Evolutionary conservation across 2,888 invertebrate genomes (phyloP).

Genomic region (Idaea biselata): DNA sequence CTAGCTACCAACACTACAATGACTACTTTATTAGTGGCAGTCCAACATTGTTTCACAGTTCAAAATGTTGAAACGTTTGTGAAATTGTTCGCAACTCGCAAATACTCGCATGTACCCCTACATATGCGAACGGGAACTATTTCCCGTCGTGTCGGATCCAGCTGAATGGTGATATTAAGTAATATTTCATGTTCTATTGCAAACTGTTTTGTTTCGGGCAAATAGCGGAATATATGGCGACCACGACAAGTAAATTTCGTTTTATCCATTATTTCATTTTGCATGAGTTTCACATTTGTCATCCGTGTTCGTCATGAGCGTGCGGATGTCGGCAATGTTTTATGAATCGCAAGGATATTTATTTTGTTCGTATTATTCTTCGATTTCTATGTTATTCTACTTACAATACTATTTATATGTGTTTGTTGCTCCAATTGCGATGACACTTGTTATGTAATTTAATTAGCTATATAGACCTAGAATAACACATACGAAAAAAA

Average conservation of each 20-base stretch:
- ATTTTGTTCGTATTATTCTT: background rate
- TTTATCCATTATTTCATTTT: constrained; percentile 43
- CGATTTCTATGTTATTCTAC: background rate
- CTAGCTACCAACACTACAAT: background rate
- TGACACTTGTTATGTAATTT: no score
- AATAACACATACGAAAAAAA: no score
- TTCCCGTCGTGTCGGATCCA: constrained; percentile 29
- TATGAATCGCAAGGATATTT: background rate
- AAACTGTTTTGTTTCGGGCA: constrained; percentile 38
- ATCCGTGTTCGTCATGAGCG: constrained; percentile 26
- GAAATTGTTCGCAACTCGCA: constrained; percentile 36
- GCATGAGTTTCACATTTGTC: constrained; percentile 13
- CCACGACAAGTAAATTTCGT: constrained; percentile 34
- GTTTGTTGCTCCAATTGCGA: no score
- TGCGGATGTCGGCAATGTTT: background rate
- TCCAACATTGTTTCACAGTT: constrained; percentile 9
- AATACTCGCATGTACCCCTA: constrained; percentile 18
- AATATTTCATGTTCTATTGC: constrained; percentile 40
- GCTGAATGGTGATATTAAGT: constrained; percentile 34
- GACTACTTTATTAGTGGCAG: background rate
- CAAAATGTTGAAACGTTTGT: constrained; percentile 27
- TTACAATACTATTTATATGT: no score
- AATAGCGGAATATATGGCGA: constrained; percentile 39
- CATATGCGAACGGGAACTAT: constrained; percentile 22
- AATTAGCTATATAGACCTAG: no score